phyloP scores from a whole-genome alignment of 2,888 invertebrate genomes.

The Gymnoscelis rufifasciata region DNA sequence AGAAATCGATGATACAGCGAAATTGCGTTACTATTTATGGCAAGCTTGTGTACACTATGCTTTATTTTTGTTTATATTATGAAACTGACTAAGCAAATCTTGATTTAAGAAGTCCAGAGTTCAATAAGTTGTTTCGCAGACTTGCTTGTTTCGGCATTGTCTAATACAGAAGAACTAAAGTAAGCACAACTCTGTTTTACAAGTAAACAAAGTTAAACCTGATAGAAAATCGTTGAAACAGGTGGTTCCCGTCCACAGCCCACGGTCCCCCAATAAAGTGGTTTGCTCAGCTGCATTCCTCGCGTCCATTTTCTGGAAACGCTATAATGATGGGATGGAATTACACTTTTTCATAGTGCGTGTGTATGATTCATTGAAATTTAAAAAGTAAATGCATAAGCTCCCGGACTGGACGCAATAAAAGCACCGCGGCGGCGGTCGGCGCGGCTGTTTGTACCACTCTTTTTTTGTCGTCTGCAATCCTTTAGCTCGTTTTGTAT shows the following conservation, averaged over 20 bases:
- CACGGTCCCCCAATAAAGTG: constrained; percentile 55
- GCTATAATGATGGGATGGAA: constrained; percentile 59
- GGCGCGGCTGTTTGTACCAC: constrained; percentile 41
- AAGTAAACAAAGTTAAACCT: not conserved
- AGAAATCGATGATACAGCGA: constrained; percentile 6
- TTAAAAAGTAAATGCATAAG: constrained; percentile 53
- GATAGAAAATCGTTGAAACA: constrained; percentile 10
- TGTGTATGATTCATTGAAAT: constrained; percentile 73
- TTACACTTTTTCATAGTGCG: constrained; percentile 57
- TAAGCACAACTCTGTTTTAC: too few species aligned
- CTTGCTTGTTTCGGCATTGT: too few species aligned
- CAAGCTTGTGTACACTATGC: too few species aligned
- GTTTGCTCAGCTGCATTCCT: constrained; percentile 62
- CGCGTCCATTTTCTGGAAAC: constrained; percentile 66
- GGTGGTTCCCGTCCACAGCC: constrained; percentile 14
- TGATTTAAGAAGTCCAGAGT: too few species aligned
- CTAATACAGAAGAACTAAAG: too few species aligned
- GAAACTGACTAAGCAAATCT: too few species aligned
- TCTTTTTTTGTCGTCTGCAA: constrained; percentile 55
- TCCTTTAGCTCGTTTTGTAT: constrained; percentile 54
- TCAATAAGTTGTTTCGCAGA: too few species aligned
- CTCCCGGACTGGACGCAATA: constrained; percentile 30
- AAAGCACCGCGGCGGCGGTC: constrained; percentile 48
- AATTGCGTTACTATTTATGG: not conserved
- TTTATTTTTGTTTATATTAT: too few species aligned